phyloP scores from a whole-genome alignment of 2,113 vertebrate genomes.

The Scartelaos histophorus region DNA sequence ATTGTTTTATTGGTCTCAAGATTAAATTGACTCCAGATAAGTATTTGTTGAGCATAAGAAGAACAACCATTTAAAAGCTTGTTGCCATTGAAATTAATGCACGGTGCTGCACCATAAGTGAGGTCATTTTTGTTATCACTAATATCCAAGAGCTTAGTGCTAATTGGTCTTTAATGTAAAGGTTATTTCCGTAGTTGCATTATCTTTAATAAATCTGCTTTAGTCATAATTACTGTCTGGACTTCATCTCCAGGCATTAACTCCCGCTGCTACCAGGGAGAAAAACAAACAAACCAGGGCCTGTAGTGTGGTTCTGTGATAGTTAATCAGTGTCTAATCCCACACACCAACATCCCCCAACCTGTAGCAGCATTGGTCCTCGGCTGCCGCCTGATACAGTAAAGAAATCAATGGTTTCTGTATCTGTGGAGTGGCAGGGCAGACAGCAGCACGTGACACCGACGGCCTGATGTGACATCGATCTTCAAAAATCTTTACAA shows the following conservation, averaged over 20 bases:
- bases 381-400: slow-evolving; percentile 23
- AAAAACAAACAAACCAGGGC: slow-evolving; percentile 56
- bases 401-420: slow-evolving; percentile 70
- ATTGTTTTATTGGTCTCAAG: no score
- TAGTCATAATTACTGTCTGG: background rate
- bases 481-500: slow-evolving; percentile 77
- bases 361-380: slow-evolving; percentile 9
- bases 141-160: no score
- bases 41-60: no score
- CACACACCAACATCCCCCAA: slow-evolving; percentile 1
- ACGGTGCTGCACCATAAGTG: no score
- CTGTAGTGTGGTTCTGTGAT: slow-evolving; percentile 22
- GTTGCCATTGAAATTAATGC: no score
- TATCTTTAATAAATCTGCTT: background rate
- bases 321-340: slow-evolving; percentile 65
- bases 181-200: background rate
- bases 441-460: slow-evolving; percentile 67
- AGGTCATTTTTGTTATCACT: no score
- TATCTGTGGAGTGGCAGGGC: slow-evolving; percentile 58
- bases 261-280: slow-evolving; percentile 48
- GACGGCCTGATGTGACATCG: slow-evolving; percentile 73
- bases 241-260: slow-evolving; percentile 4
- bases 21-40: no score
- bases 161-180: background rate
- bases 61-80: no score